A percentile compares a stretch with the other conserved stretches of the same genome.
These are phyloP conservation scores for Echinops telfairi DNA, from an alignment of 2,113 vertebrate genomes.

Conservation along the genomic window DNA sequence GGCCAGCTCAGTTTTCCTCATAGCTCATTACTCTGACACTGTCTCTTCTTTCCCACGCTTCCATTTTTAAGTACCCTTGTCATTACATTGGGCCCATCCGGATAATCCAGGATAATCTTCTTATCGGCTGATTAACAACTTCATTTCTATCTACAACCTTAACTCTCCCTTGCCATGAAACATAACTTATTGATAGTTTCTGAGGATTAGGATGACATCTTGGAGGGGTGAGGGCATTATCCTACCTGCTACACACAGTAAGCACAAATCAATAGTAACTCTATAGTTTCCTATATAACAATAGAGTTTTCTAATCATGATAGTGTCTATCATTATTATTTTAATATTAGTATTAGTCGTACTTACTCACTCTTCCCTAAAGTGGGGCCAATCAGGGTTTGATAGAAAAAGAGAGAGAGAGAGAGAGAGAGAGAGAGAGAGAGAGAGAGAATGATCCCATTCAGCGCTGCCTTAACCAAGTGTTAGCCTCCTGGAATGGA, in stretches of 20 bases:
- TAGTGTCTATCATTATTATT: not conserved
- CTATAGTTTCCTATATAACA: not conserved
- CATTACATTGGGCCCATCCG: not conserved
- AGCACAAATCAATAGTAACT: not conserved
- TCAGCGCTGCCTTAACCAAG: too few species aligned
- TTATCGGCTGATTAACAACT: not conserved
- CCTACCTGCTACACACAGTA: not conserved
- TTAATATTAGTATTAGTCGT: not conserved
- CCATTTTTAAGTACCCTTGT: not conserved
- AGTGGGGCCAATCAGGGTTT: not conserved
- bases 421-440: too few species aligned
- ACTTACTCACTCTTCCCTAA: not conserved
- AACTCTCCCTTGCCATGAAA: too few species aligned
- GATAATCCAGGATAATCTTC: not conserved
- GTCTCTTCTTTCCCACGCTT: not conserved
- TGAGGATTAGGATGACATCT: not conserved
- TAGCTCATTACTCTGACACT: not conserved
- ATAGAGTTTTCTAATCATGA: too few species aligned
- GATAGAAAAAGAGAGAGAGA: not conserved
- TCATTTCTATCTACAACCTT: not conserved
- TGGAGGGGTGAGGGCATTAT: not conserved
- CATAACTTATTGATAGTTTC: not conserved
- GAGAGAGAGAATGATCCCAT: too few species aligned
- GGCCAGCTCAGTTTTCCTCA: not conserved
- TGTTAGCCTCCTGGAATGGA: not conserved